Evolutionary conservation across 2,113 vertebrate genomes (phyloP), one percentile per base, ranked within the genome.

Genomic region (Zapus hudsonius): DNA sequence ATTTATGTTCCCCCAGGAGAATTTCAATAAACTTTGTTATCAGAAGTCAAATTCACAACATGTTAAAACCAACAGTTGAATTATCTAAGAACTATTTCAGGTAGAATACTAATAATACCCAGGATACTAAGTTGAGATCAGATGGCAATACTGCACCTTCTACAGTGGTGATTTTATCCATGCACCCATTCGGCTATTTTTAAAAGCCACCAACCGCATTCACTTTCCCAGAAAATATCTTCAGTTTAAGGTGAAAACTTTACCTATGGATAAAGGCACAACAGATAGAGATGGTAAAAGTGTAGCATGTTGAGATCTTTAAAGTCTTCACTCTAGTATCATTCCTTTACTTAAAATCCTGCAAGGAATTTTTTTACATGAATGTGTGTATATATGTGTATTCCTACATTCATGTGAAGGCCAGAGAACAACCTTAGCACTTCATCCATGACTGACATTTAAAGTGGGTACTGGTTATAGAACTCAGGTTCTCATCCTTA

Each of bases 1-100:
- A 15, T 13, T 20, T 52, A n/a, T 55, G 38, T 0, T n/a, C n/a
- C 4, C 3, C 1, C 1, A 1, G 4, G 33, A 33, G 52, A n/a
- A 52, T 72, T 79, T 79, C 38, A 72, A 23, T 61, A n/a, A 63
- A 36, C 31, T 38, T 87, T 27, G 0, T 36, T 57, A 23, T 38
- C 19, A 40, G 59, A 57, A 78, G 73, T 55, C n/a, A 33, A 36
- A 57, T 72, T 36, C 12, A 11, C 27, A 9, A 66, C 16, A 57
- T 12, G n/a, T 31, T 27, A 79, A 88, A 92, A 36, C 11, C 13
- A 87, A 55, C 16, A 44, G n/a, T 13, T 72, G 36, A 75, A 29
- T 17, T 74, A 31, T 75, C n/a, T 44, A 16, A 74, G 36, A 38
- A 25, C 1, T 89, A 67, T 15, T 42, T 64, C 31, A 82, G 1